Evolutionary conservation across 2,797 vertebrate genomes (phyloP).

Genomic region (Argyrosomus regius): DNA sequence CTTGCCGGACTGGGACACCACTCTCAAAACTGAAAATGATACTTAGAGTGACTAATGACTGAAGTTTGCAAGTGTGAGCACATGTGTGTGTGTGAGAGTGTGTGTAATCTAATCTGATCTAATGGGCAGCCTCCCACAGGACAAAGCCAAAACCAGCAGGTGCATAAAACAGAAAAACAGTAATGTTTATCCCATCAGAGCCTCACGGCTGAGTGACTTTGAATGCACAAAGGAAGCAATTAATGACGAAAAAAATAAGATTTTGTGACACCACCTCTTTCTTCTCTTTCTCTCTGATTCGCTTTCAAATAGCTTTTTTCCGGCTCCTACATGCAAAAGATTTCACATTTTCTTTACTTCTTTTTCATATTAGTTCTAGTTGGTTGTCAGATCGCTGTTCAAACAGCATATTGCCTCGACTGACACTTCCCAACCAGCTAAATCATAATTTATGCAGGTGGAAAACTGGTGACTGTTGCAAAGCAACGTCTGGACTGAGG

Average conservation of each 20-base stretch:
- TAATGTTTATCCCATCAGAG: slow-evolving; percentile 60
- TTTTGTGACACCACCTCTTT: slow-evolving; percentile 9
- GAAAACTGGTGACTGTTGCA: background rate
- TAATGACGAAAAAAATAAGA: slow-evolving; percentile 39
- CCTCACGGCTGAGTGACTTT: slow-evolving; percentile 39
- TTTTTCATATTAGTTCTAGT: background rate
- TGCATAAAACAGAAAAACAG: slow-evolving; percentile 57
- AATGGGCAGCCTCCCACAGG: slow-evolving; percentile 68
- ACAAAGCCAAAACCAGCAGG: slow-evolving; percentile 72
- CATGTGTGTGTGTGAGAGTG: slow-evolving; percentile 24
- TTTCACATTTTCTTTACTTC: background rate
- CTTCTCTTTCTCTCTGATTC: background rate
- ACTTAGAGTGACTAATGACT: slow-evolving; percentile 55
- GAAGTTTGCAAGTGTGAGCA: slow-evolving; percentile 47
- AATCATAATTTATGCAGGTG: too few species aligned
- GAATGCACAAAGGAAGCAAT: slow-evolving; percentile 72
- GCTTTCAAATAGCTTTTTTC: background rate
- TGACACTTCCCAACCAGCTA: too few species aligned
- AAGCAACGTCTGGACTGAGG: slow-evolving; percentile 11
- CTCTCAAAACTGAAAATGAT: slow-evolving; percentile 59
- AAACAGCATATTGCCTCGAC: too few species aligned
- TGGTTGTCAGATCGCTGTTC: too few species aligned
- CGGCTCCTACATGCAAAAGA: background rate
- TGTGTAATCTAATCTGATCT: slow-evolving; percentile 72
- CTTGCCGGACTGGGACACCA: background rate